These are phyloP conservation scores for Neoascia interrupta DNA, from an alignment of 2,888 invertebrate species.

Conservation along the genomic window DNA sequence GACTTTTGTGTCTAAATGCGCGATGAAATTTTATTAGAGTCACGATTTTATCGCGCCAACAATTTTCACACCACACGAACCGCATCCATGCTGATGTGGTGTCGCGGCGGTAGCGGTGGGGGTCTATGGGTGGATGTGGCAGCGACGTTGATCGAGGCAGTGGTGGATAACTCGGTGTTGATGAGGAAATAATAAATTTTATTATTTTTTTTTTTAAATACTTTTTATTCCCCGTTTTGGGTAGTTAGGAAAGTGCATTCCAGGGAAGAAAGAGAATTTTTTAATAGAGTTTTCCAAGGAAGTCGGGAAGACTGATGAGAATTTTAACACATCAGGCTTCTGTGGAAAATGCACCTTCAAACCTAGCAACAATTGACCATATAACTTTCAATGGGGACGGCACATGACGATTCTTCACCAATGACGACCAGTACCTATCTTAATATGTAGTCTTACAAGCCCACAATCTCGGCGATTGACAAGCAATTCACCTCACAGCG, in stretches of 20 bases:
- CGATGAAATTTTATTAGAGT: slow-evolving; percentile 68
- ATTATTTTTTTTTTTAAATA: slow-evolving; percentile 53
- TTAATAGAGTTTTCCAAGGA: background rate
- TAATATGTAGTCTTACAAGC: no score
- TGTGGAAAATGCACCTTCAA: no score
- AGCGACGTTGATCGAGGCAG: no score
- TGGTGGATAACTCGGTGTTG: slow-evolving; percentile 13
- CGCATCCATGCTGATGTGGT: slow-evolving; percentile 23
- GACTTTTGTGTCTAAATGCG: slow-evolving; percentile 68
- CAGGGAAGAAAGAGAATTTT: slow-evolving; percentile 49
- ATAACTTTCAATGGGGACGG: no score
- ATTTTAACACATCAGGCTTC: no score
- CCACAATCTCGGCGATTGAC: no score
- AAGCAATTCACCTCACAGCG: slow-evolving; percentile 7
- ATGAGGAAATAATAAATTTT: slow-evolving; percentile 61
- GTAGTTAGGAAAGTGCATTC: slow-evolving; percentile 54
- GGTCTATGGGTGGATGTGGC: slow-evolving; percentile 23
- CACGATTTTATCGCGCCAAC: slow-evolving; percentile 66
- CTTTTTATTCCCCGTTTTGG: slow-evolving; percentile 21
- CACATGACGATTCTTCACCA: no score
- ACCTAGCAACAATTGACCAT: no score
- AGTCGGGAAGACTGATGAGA: background rate
- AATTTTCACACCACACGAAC: slow-evolving; percentile 68
- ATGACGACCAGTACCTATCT: no score
- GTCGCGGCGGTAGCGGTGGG: background rate